phyloP scores from a whole-genome alignment of 1,140 invertebrate genomes.

The Drosophila malerkotliana region DNA sequence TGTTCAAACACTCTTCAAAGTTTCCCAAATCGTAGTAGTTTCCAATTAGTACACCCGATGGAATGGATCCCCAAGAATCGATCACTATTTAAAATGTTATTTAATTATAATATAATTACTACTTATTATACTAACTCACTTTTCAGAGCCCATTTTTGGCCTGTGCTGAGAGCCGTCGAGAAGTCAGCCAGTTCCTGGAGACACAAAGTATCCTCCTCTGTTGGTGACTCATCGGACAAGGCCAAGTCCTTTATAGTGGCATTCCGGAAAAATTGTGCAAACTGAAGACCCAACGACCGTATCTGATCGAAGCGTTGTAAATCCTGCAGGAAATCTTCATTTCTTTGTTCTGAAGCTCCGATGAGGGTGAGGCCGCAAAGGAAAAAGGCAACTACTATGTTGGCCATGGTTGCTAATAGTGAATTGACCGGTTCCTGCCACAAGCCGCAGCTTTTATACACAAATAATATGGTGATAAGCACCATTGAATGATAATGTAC shows the following conservation, averaged over 20 bases:
- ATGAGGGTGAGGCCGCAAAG: neutral
- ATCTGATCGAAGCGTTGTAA: conserved; percentile 8
- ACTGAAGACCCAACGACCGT: conserved; percentile 19
- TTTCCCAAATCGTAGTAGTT: conserved; percentile 59
- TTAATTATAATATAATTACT: too few species aligned
- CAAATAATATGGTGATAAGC: conserved; percentile 4
- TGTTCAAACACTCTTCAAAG: conserved; percentile 57
- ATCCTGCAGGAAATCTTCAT: neutral
- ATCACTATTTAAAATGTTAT: conserved; percentile 37
- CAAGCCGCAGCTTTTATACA: neutral
- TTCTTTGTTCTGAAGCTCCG: neutral
- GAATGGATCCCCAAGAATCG: conserved; percentile 52
- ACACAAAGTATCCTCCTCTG: conserved; percentile 4
- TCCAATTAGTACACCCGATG: conserved; percentile 13
- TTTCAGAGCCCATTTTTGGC: conserved; percentile 17
- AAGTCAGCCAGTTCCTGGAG: neutral
- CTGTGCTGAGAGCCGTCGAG: neutral
- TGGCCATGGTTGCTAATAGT: conserved; percentile 10
- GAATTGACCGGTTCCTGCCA: neutral
- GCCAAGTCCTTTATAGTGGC: conserved; percentile 3
- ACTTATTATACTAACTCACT: conserved; percentile 16
- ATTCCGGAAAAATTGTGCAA: conserved; percentile 26
- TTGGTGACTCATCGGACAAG: neutral
- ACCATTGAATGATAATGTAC: neutral
- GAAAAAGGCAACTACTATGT: neutral